phyloP scores from a whole-genome alignment of 2,113 vertebrate species.

The Riparia riparia region DNA sequence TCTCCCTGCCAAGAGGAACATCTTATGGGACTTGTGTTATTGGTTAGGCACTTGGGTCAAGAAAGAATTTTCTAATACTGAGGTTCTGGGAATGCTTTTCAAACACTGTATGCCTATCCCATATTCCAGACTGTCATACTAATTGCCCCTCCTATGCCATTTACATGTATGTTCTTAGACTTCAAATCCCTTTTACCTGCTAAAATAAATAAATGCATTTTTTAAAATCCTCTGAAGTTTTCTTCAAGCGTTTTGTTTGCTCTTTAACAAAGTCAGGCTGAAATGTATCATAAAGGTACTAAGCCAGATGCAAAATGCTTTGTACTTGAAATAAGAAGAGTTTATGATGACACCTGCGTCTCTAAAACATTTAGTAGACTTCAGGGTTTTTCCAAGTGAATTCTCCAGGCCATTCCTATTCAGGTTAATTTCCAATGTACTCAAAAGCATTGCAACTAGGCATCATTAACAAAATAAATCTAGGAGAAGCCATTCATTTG shows the following conservation, averaged over 20 bases:
- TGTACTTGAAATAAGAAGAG: neutral
- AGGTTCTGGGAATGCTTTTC: neutral
- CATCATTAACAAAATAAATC: slow-evolving; percentile 20
- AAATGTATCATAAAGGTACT: neutral
- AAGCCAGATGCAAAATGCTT: neutral
- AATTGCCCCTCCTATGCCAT: neutral
- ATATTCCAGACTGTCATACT: neutral
- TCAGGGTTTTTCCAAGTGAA: neutral
- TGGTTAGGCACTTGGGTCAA: neutral
- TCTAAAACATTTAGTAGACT: neutral
- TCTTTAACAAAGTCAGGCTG: neutral
- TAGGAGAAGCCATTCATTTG: neutral
- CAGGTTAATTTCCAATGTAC: neutral
- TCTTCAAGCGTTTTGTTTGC: neutral
- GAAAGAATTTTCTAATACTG: neutral
- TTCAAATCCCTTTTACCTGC: neutral
- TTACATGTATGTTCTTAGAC: neutral
- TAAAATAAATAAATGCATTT: neutral
- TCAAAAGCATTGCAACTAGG: neutral
- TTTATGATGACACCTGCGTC: neutral
- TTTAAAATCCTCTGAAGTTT: neutral
- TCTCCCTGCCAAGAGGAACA: neutral
- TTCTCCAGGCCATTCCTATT: neutral
- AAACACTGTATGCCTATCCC: neutral
- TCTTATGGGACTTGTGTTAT: neutral